These are phyloP conservation scores for Magallana gigas DNA, from an alignment of 1,140 invertebrate species.

Conservation along the genomic window DNA sequence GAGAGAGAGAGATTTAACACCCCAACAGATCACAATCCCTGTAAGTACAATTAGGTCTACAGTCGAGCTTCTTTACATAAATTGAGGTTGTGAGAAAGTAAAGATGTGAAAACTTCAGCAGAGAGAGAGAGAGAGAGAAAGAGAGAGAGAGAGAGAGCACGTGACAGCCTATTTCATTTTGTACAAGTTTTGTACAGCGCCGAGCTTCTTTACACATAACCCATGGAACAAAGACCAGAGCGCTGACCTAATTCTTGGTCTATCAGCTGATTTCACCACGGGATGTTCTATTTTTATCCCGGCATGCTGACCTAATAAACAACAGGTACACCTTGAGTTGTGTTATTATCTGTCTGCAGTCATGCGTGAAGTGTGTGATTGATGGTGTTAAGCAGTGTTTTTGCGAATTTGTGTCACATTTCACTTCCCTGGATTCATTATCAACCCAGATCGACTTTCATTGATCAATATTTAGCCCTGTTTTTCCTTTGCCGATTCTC, in stretches of 20 bases:
- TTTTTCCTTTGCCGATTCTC: too few species aligned
- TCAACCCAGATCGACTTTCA: background rate
- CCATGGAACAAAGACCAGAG: slow-evolving; percentile 21
- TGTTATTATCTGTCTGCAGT: slow-evolving; percentile 1
- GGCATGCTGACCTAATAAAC: slow-evolving; percentile 17
- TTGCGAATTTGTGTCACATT: too few species aligned
- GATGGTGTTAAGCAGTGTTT: too few species aligned
- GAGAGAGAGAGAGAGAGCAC: background rate
- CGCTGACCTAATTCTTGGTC: background rate
- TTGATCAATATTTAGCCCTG: background rate
- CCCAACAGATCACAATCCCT: too few species aligned
- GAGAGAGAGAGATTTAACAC: background rate
- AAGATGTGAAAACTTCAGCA: background rate
- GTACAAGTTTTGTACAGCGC: background rate
- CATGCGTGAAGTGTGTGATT: background rate
- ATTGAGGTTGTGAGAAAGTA: background rate
- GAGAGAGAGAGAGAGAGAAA: background rate
- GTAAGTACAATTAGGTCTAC: too few species aligned
- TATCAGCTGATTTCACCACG: slow-evolving; percentile 33
- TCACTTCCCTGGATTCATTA: too few species aligned
- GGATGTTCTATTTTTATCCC: slow-evolving; percentile 3
- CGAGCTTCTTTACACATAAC: background rate
- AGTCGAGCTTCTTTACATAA: too few species aligned
- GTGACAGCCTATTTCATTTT: background rate
- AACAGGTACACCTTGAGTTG: background rate